phyloP scores from a whole-genome alignment of 2,113 vertebrate genomes.

The Lamprotornis superbus region DNA sequence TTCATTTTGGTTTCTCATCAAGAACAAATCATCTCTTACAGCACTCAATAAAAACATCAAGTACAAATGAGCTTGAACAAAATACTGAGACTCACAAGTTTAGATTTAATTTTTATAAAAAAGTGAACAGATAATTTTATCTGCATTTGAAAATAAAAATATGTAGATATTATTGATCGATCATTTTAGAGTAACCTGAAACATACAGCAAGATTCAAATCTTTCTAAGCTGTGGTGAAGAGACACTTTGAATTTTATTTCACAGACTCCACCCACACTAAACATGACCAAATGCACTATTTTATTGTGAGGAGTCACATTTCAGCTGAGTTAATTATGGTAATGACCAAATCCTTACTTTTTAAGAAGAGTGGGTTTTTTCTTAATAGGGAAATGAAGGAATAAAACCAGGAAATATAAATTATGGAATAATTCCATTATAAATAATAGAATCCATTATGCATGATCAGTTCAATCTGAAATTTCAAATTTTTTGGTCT shows the following conservation, averaged over 20 bases:
- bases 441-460: no score
- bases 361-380: accelerated
- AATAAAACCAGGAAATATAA: not conserved
- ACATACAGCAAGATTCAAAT: not conserved
- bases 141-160: not conserved
- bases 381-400: not conserved
- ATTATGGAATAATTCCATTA: not conserved
- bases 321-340: not conserved
- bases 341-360: not conserved
- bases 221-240: not conserved
- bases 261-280: not conserved
- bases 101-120: not conserved
- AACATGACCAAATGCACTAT: not conserved
- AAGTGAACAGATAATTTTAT: not conserved
- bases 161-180: not conserved
- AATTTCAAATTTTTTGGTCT: not conserved
- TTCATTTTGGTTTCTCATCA: not conserved
- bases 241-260: not conserved
- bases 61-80: not conserved
- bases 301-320: not conserved
- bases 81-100: not conserved
- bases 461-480: not conserved
- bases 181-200: not conserved
- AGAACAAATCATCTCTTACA: not conserved
- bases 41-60: not conserved